Base-by-base conservation (phyloP, 2,797 vertebrate genomes). In the Sciurus vulgaris region DNA sequence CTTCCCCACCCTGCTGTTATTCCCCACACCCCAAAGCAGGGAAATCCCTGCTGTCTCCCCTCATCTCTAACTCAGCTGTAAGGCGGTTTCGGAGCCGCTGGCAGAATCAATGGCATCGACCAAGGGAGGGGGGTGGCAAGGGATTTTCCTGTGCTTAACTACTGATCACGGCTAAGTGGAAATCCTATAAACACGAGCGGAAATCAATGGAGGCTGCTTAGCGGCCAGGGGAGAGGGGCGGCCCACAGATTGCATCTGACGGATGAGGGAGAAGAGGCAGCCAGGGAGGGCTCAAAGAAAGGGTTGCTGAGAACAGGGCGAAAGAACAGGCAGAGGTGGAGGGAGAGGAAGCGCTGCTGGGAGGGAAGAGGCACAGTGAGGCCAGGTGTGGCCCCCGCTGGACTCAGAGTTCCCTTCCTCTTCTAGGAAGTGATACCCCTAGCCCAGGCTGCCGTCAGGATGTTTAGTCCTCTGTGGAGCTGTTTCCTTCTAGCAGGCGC, bases 131-230 rank as follows among this genome's bases (percentile, higher is more conserved):
- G 97, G 97, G 86, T 82, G 87, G 97, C 97, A 97, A 97, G 97
- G 97, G 96, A 97, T 98, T 97, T 97, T 98, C 97, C 97, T 97
- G 96, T 98, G 97, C 96, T 96, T 98, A 97, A 97, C 96, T 97
- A 96, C 97, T 98, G 97, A 97, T 97, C 98, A 98, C 89, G 63
- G 97, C 98, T 98, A 98, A 98, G 98, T 98, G 98, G 98, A 98
- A 98, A 98, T 98, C 98, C 98, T 98, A 98, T 98, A 97, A 98
- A 98, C 98, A 98, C 97, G 97, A 98, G 98, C 98, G 96, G 98
- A 98, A 98, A 98, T 98, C 98, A 98, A 98, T 98, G 97, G 97
- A 97, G 98, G 93, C 97, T 97, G 97, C 97, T 98, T 98, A 98
- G 97, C 96, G 74, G 97, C 97, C 93, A 96, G 97, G 97, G 97